phyloP scores from a whole-genome alignment of 2,113 vertebrate genomes.

The Chunga burmeisteri region DNA sequence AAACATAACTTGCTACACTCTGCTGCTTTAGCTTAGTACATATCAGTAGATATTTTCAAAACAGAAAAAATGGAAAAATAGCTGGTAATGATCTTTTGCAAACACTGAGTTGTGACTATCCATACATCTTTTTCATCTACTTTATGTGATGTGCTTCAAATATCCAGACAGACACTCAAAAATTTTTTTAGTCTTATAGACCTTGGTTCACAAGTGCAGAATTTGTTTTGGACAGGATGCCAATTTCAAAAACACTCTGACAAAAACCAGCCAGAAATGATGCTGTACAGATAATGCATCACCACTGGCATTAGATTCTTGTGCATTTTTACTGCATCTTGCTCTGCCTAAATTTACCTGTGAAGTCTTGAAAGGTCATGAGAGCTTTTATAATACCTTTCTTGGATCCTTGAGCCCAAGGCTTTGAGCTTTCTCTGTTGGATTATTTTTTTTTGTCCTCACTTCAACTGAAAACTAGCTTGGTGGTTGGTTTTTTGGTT shows the following conservation, averaged over 20 bases:
- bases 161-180: not conserved
- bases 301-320: not conserved
- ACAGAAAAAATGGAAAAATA: not conserved
- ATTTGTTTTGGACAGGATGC: not conserved
- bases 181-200: not conserved
- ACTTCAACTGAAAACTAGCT: not conserved
- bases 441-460: not conserved
- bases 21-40: not conserved
- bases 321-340: not conserved
- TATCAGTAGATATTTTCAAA: not conserved
- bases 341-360: not conserved
- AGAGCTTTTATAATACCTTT: not conserved
- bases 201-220: not conserved
- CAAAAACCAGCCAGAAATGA: not conserved
- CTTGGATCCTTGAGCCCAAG: not conserved
- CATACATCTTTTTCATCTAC: not conserved
- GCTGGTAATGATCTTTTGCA: not conserved
- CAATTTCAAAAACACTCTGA: not conserved
- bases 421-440: not conserved
- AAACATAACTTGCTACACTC: not conserved
- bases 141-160: not conserved
- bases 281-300: not conserved
- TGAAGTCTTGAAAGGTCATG: not conserved
- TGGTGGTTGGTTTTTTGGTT: not conserved
- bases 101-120: not conserved